Evolutionary conservation across 2,888 invertebrate species (phyloP), one percentile per base, ranked within the genome.

Genomic region (Cepaea hortensis): DNA sequence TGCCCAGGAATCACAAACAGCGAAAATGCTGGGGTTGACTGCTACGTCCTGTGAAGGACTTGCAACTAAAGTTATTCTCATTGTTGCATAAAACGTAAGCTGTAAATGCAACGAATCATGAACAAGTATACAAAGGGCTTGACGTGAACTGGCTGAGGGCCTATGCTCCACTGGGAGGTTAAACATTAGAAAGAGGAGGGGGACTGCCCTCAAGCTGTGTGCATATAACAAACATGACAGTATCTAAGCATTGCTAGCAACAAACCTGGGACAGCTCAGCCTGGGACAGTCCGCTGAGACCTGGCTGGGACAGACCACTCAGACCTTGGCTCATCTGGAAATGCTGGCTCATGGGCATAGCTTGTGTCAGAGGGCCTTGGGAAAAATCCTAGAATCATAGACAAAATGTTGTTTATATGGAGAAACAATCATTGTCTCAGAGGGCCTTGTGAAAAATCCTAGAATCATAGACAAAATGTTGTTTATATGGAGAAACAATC

Each of bases 281-380:
- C 93, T 97, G 97, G 20, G 96, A 96, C 80, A 96, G 94, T 96
- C 97, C 75, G 82, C 93, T 92, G 61, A 94, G 91, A 48, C 93
- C 94, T 6, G 95, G 93, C 90, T 95, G 95, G 6, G 96, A 96
- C 80, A 96, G 94, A 96, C 97, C 75, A 81, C 93, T 92, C 65
- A 94, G 91, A 61, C 93, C 94, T 90, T 95, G 95, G 89, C 94
- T 94, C 96, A 96, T 92, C 90, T 93, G 93, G 93, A 94, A 94
- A 15, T 93, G 92, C 89, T 95, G 95, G 85, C 94, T 94, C 94
- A 95, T 95, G 62, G 94, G 93, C 90, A 94, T 90, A 55, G 94
- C 95, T 90, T 95, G 94, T 35, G 94, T 94, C 86, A 94, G 92
- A n/a, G 93, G 93, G 55, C 92, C 93, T 90, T 93, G 93, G 50